Base-by-base conservation (phyloP, 2,888 invertebrate species). In the Troides oblongomaculatus region DNA sequence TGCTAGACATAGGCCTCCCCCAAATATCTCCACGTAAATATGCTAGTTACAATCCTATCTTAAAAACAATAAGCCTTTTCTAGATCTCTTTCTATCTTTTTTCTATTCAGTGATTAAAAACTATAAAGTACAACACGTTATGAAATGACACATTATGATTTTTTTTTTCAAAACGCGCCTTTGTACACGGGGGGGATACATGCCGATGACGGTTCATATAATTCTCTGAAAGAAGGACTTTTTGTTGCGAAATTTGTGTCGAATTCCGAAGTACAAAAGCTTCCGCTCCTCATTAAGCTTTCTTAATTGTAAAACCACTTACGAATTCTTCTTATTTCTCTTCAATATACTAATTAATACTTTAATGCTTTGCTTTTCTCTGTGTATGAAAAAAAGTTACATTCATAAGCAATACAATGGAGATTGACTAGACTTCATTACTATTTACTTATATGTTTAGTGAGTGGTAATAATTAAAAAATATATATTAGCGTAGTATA, bases 201-300 rank as follows among this genome's bases (percentile, higher is more conserved):
- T 3, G 18, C 23, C 60, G 30, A 61, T 53, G 64, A 30, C 60
- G 57, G 36, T 64, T 70, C 69, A 72, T 30, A 57, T 71, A 64
- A 30, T 68, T 66, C 69, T 61, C 25, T 25, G 67, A 69, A 71
- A 8, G 68, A 23, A 39, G 25, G 10, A 58, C 18, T 68, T 71
- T 69, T 72, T 74, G 69, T 72, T 64, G 60, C 73, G 72, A 72
- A 74, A 69, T 66, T 63, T 68, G 68, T 67, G 17, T 17, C 43
- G n/a, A 68, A 73, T 72, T 76, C 73, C 71, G 62, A 72, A 74
- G 74, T 71, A 71, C 53, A 70, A 71, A 72, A 72, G 64, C 61
- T 64, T 64, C 66, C 14, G 60, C 39, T 21, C 21, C 50, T 58
- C 64, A 62, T 65, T 71, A 69, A 63, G 70, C 68, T 70, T 8